phyloP scores from a whole-genome alignment of 2,888 invertebrate genomes.

The Lasioglossum lativentre region DNA sequence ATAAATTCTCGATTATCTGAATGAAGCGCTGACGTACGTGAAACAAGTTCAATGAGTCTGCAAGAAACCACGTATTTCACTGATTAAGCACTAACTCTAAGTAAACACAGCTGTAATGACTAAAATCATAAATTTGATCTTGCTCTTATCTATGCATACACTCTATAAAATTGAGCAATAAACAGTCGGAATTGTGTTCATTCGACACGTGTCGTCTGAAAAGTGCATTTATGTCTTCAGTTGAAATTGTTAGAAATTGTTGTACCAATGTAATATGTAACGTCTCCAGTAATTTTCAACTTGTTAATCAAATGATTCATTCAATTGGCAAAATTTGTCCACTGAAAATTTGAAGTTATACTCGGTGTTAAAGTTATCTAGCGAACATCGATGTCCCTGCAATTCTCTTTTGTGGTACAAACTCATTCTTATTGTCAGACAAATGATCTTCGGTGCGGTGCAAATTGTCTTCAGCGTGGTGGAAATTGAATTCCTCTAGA shows the following conservation, averaged over 20 bases:
- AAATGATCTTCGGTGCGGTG: too few relatives aligned
- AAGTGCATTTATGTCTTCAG: neutral
- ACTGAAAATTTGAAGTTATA: too few relatives aligned
- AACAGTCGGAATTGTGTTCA: neutral
- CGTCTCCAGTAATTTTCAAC: neutral
- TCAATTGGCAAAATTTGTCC: too few relatives aligned
- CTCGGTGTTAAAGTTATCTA: too few relatives aligned
- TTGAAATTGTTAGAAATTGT: too few relatives aligned
- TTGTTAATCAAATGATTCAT: neutral
- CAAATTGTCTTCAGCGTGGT: neutral
- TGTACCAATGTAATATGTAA: neutral
- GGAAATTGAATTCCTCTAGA: conserved; percentile 11
- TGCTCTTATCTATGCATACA: neutral
- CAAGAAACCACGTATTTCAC: neutral
- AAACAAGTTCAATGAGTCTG: neutral
- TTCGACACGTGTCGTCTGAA: neutral
- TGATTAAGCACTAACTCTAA: neutral
- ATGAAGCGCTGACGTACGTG: neutral
- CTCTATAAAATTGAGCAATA: neutral
- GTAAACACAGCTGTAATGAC: neutral
- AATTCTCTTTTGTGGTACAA: too few relatives aligned
- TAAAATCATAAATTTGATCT: neutral
- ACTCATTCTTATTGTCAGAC: neutral
- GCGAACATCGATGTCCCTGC: neutral
- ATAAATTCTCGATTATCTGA: neutral